Base-by-base conservation (phyloP, 2,113 vertebrate species). In the Oryzias javanicus region DNA sequence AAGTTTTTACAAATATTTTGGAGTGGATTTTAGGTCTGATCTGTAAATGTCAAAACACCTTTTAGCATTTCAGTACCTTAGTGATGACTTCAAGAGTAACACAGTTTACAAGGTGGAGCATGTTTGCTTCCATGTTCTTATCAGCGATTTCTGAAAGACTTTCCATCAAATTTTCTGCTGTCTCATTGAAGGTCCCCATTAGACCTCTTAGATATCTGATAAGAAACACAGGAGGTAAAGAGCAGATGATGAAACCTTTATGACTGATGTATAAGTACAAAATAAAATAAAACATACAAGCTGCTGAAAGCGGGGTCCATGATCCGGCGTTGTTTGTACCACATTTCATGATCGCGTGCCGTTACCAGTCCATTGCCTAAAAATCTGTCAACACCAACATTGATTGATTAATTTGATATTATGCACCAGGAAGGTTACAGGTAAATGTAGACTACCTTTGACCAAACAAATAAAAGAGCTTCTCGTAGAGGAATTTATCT, bases 221-320 rank as follows among this genome's bases (percentile, higher is more conserved):
- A 52, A 53, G 13, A 15, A 79, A 1, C 2, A 19, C 7, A 35
- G 47, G 35, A 35, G 2, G 10, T 12, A 35, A 12, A 12, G 8
- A 35, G 10, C 2, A 12, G 35, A 35, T 35, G 35, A 35, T 35
- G 35, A 35, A 35, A 35, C 10, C 35, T 4, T 10, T 4, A 17
- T 6, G 46, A 27, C 13, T 14, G 14, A 6, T 25, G 6, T 15
- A 24, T n/a, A 42, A 27, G 4, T 1, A 6, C 4, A 5, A 13
- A 46, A n/a, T 0, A 47, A 18, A 19, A 14, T 1, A 55, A 16
- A 15, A 80, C 92, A 92, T 83, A 96, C 95, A 83, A 81, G 72
- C 91, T 91, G 78, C 92, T 95, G 79, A 98, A 97, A 1, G 94
- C 94, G 4, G 94, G 90, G 68, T 97, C 95, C 90, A 98, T 94